Conservation (phyloP, 1,140 invertebrate species). For the Portunus trituberculatus region DNA sequence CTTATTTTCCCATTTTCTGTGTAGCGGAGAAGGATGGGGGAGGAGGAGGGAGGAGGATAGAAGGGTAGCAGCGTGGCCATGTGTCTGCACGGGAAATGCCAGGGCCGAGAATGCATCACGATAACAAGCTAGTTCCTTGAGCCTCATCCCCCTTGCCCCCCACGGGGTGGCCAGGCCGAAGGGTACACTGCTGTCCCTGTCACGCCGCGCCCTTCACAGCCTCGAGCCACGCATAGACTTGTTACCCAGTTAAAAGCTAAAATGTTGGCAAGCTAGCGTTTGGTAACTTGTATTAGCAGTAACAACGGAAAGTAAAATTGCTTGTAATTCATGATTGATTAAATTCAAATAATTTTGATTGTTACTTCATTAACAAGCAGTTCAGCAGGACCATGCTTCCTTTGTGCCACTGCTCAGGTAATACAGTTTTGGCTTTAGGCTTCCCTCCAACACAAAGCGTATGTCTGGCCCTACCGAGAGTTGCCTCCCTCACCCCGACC, state of each 20-base stretch:
- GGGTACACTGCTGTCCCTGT: not conserved
- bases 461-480: constrained; percentile 41
- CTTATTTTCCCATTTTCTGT: not conserved
- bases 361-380: not conserved
- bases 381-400: not conserved
- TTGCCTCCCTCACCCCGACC: constrained; percentile 23
- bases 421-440: not conserved
- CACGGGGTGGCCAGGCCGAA: not conserved
- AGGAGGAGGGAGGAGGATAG: not conserved
- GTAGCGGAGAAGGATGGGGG: not conserved
- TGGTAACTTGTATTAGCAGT: not conserved
- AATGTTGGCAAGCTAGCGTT: not conserved
- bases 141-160: not conserved
- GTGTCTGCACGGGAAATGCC: constrained; percentile 43
- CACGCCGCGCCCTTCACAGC: not conserved
- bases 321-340: not conserved
- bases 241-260: not conserved
- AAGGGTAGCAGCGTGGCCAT: not conserved
- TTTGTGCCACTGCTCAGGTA: not conserved
- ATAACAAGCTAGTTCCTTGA: constrained; percentile 37
- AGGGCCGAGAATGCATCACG: not conserved
- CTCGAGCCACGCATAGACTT: not conserved
- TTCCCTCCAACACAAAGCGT: constrained; percentile 28
- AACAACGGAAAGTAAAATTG: not conserved
- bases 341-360: not conserved